A percentile compares a stretch with the other conserved stretches of the same genome.
Evolutionary conservation across 1,140 invertebrate species (phyloP).

Genomic region (Eufriesea mexicana): DNA sequence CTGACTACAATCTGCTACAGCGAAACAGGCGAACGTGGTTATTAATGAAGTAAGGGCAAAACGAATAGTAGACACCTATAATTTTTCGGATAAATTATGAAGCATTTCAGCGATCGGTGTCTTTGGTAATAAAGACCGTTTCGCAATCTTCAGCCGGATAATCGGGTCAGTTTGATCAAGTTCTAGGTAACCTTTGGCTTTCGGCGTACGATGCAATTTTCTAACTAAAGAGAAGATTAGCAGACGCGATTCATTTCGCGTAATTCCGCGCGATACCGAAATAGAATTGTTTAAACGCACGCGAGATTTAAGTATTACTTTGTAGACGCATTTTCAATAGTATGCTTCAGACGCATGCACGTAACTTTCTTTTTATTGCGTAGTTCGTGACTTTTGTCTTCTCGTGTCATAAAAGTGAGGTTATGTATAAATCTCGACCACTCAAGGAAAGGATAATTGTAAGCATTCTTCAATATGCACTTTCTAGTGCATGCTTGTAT

Average conservation of each 20-base stretch:
- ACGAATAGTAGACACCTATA: too few species aligned
- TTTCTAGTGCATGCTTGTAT: too few species aligned
- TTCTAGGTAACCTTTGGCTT: not conserved
- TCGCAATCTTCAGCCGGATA: too few species aligned
- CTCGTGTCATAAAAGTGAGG: not conserved
- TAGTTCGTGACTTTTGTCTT: not conserved
- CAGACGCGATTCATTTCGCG: too few species aligned
- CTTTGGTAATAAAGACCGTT: too few species aligned
- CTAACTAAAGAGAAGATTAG: not conserved
- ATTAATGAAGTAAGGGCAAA: too few species aligned
- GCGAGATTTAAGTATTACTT: not conserved
- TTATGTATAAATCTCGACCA: not conserved
- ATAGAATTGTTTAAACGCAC: not conserved
- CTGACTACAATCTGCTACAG: too few species aligned
- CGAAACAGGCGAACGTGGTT: too few species aligned
- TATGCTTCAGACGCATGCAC: not conserved
- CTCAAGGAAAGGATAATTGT: not conserved
- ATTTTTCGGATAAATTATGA: too few species aligned
- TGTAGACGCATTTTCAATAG: not conserved
- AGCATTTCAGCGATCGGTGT: too few species aligned
- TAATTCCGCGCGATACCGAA: not conserved
- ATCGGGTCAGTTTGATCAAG: too few species aligned
- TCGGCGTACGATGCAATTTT: conserved; percentile 17
- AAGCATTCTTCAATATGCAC: not conserved
- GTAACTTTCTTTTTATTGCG: not conserved